Conservation (phyloP, 2,888 invertebrate genomes). For the Eupithecia exiguata region DNA sequence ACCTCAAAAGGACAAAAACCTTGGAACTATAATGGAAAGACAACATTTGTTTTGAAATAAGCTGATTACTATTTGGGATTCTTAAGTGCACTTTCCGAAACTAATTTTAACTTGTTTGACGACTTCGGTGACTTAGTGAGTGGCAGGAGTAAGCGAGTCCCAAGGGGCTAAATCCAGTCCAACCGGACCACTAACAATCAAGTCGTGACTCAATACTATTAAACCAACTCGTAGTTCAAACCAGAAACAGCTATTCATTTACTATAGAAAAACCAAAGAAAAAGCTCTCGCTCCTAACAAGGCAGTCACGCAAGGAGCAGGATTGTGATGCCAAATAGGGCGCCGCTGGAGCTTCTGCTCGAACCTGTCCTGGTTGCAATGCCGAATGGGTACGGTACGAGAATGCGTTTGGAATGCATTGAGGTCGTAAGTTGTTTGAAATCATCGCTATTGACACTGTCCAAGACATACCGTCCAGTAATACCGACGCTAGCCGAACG, state of each 20-base stretch:
- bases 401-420: slow-evolving; percentile 7
- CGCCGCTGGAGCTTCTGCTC: slow-evolving; percentile 45
- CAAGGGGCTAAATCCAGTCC: background rate
- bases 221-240: background rate
- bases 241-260: background rate
- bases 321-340: slow-evolving; percentile 45
- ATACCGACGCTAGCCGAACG: no score
- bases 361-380: slow-evolving; percentile 30
- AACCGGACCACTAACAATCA: background rate
- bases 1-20: slow-evolving; percentile 37
- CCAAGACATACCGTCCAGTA: no score
- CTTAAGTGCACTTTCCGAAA: slow-evolving; percentile 5
- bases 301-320: slow-evolving; percentile 50
- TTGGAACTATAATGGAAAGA: slow-evolving; percentile 37
- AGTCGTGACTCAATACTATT: slow-evolving; percentile 25
- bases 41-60: slow-evolving; percentile 24
- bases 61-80: slow-evolving; percentile 9
- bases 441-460: background rate
- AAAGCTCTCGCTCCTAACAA: slow-evolving; percentile 33
- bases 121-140: background rate
- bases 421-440: background rate
- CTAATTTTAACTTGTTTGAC: slow-evolving; percentile 12
- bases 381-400: background rate
- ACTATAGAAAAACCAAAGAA: slow-evolving; percentile 26
- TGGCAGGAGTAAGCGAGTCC: background rate